phyloP scores from a whole-genome alignment of 2,888 invertebrate genomes.

The Thyatira batis region DNA sequence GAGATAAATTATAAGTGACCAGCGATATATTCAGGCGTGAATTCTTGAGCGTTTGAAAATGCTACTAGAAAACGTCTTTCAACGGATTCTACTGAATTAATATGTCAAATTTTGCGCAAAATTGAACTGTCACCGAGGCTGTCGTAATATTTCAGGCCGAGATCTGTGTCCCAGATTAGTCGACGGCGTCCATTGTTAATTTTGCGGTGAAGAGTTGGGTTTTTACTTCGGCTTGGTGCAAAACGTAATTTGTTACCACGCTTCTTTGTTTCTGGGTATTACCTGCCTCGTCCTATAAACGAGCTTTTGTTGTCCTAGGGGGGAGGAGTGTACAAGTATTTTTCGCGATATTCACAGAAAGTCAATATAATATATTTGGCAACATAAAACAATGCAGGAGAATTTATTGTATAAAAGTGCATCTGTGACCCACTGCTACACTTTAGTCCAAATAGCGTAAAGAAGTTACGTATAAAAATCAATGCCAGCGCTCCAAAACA shows the following conservation, averaged over 20 bases:
- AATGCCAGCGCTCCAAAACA: not conserved
- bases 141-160: slow-evolving; percentile 33
- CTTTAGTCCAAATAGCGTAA: not conserved
- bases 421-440: slow-evolving; percentile 1
- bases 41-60: slow-evolving; percentile 11
- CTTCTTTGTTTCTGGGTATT: not conserved
- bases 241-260: not conserved
- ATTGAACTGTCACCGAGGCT: slow-evolving; percentile 31
- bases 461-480: not conserved
- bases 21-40: not conserved
- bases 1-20: not conserved
- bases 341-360: too few relatives aligned
- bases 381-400: not conserved
- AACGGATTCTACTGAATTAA: slow-evolving; percentile 13
- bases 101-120: slow-evolving; percentile 32
- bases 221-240: slow-evolving; percentile 9
- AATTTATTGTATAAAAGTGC: not conserved
- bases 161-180: slow-evolving; percentile 23
- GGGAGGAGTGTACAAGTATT: too few relatives aligned
- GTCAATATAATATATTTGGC: too few relatives aligned
- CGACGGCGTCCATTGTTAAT: slow-evolving; percentile 33
- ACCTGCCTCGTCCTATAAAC: not conserved
- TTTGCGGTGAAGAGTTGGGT: slow-evolving; percentile 26
- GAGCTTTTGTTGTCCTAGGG: too few relatives aligned
- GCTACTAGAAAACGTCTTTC: slow-evolving; percentile 13